Conservation (phyloP, 2,113 vertebrate species). For the Limanda limanda region DNA sequence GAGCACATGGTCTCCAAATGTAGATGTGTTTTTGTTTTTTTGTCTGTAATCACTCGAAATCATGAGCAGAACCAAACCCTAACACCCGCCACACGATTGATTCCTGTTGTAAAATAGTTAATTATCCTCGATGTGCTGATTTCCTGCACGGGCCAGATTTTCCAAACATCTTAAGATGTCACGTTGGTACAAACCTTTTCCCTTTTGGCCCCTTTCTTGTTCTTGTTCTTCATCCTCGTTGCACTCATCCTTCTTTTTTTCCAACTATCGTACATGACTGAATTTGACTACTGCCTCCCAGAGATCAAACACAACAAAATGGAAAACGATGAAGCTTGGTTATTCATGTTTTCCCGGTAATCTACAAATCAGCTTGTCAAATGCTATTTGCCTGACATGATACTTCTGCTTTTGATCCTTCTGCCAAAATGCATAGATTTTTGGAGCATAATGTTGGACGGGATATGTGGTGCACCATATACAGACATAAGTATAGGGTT, state of each 20-base stretch:
- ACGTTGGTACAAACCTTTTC: background rate
- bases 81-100: background rate
- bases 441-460: background rate
- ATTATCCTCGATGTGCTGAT: slow-evolving; percentile 21
- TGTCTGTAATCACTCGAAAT: slow-evolving; percentile 37
- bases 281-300: slow-evolving; percentile 15
- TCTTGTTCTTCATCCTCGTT: background rate
- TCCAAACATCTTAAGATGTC: slow-evolving; percentile 27
- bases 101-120: background rate
- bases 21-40: background rate
- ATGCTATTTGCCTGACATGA: slow-evolving; percentile 10
- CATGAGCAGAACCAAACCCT: slow-evolving; percentile 16
- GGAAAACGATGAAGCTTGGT: slow-evolving; percentile 13
- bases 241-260: background rate
- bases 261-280: background rate
- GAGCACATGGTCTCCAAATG: slow-evolving; percentile 64
- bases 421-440: slow-evolving; percentile 8
- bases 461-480: background rate
- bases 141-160: slow-evolving; percentile 26
- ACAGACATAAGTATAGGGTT: background rate
- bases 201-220: background rate
- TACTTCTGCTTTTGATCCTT: slow-evolving; percentile 35
- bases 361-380: slow-evolving; percentile 46
- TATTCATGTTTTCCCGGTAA: slow-evolving; percentile 17
- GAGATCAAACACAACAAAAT: slow-evolving; percentile 47